Base-by-base conservation (phyloP, 2,888 invertebrate genomes). In the Pollenia labialis region DNA sequence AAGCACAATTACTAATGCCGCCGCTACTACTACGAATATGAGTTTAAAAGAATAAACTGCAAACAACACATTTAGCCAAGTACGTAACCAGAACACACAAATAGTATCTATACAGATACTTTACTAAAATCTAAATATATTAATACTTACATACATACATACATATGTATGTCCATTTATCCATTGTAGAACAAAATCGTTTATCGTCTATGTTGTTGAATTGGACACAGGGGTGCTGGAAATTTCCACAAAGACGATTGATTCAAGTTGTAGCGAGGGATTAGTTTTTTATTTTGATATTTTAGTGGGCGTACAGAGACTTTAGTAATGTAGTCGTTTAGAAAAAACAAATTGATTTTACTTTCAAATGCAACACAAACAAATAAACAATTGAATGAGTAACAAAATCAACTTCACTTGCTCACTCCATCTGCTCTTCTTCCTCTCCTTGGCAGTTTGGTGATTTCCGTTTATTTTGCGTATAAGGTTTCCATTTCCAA, bases 311-410 rank as follows among this genome's bases (percentile, higher is more conserved):
- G 66, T 18, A 52, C 40, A 54, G 44, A 56, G 44, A 56, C 58
- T 50, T 80, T 32, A 54, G n/a, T 68, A 60, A 81, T 81, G 77
- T 50, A 75, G 42, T 72, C 66, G 54, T 40, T 44, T 48, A 44
- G 72, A 77, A 81, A 32, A 76, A 72, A 87, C 58, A 87, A 87
- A 87, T 58, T 18, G 58, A 81, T 56, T 56, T 56, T 32, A 56
- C 23, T 32, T 56, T 56, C 23, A 18, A 56, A 56, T 56, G 12
- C 12, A 18, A 54, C 10, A 18, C 54, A 54, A 18, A 54, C 46
- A 76, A 83, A 52, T 50, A 18, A 56, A 54, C 64, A 81, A 58
- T 52, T 64, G 64, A 64, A 72, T 72, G 64, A 46, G 44, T 66
- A 81, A 58, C 50, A 58, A 74, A 81, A 66, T 50, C 79, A 54